A percentile compares a stretch with the other conserved stretches of the same genome.
These are phyloP conservation scores for Chymomyza procnemis DNA, from an alignment of 2,888 invertebrate species.

Conservation along the genomic window DNA sequence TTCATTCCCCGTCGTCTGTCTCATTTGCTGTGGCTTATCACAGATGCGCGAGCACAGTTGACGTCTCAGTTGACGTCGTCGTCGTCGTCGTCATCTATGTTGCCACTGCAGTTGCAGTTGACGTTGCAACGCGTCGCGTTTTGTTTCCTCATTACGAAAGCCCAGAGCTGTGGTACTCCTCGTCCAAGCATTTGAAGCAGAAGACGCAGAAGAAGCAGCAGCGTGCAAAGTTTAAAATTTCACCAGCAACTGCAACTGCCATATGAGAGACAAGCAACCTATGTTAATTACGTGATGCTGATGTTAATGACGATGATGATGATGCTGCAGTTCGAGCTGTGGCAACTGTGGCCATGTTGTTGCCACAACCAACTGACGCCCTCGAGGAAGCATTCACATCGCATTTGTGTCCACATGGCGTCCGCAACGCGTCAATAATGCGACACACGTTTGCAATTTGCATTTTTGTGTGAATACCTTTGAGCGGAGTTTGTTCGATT, in stretches of 20 bases:
- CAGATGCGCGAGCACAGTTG: background rate
- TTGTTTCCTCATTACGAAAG: conserved; percentile 68
- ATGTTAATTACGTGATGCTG: conserved; percentile 66
- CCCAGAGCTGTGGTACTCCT: conserved; percentile 7
- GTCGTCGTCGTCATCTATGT: background rate
- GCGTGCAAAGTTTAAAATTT: conserved; percentile 34
- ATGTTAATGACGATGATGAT: conserved; percentile 4
- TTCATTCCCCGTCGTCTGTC: conserved; percentile 7
- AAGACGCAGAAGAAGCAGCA: background rate
- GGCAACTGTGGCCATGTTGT: background rate
- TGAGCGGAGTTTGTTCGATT: background rate
- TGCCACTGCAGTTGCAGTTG: background rate
- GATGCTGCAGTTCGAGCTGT: background rate
- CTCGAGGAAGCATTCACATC: conserved; percentile 53
- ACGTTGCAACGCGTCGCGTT: conserved; percentile 18
- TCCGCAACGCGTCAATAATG: conserved; percentile 20
- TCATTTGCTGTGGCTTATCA: conserved; percentile 43
- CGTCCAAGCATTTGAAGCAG: too few species aligned
- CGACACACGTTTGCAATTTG: conserved; percentile 59
- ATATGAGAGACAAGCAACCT: conserved; percentile 40
- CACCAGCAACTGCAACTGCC: conserved; percentile 19
- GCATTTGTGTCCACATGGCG: conserved; percentile 5
- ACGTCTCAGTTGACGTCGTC: background rate
- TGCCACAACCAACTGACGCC: conserved; percentile 22
- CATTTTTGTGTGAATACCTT: conserved; percentile 33